A percentile compares a stretch with the other conserved stretches of the same genome.
Evolutionary conservation across 1,140 invertebrate genomes (phyloP).

Genomic region (Galleria mellonella): DNA sequence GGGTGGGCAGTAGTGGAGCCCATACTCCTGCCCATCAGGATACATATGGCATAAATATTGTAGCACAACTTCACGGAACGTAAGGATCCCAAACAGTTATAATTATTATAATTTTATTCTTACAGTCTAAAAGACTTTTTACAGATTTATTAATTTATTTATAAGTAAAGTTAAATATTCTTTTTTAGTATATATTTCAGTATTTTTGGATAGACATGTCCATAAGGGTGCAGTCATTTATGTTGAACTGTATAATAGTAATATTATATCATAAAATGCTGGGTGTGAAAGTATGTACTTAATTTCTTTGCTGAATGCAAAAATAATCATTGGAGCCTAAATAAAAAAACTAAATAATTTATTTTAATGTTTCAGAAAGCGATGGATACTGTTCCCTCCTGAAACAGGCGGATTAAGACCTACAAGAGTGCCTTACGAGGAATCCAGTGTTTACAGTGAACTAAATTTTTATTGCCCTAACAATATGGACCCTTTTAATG

Average conservation of each 20-base stretch:
- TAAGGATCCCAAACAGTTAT: constrained; percentile 42
- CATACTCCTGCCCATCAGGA: constrained; percentile 96
- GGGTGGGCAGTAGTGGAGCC: constrained; percentile 91
- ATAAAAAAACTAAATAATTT: constrained; percentile 12
- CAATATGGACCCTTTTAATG: constrained; percentile 53
- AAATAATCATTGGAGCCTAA: too few relatives aligned
- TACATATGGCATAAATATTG: constrained; percentile 94
- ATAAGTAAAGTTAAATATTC: too few relatives aligned
- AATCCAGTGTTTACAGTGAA: constrained; percentile 95
- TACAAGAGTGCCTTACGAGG: constrained; percentile 95
- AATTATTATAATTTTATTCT: neutral
- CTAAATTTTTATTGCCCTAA: constrained; percentile 84
- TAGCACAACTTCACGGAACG: constrained; percentile 92
- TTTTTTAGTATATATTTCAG: too few relatives aligned
- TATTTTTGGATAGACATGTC: too few relatives aligned
- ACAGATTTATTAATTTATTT: too few relatives aligned
- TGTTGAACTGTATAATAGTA: too few relatives aligned
- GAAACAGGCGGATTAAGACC: constrained; percentile 82
- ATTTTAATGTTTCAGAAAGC: constrained; percentile 80
- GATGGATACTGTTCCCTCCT: constrained; percentile 95
- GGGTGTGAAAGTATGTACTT: too few relatives aligned
- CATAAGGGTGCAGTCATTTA: too few relatives aligned
- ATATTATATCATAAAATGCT: too few relatives aligned
- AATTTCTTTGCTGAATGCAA: too few relatives aligned
- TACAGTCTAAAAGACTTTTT: too few relatives aligned